Conservation (phyloP, 2,888 invertebrate genomes). For the Eupithecia subumbrata region DNA sequence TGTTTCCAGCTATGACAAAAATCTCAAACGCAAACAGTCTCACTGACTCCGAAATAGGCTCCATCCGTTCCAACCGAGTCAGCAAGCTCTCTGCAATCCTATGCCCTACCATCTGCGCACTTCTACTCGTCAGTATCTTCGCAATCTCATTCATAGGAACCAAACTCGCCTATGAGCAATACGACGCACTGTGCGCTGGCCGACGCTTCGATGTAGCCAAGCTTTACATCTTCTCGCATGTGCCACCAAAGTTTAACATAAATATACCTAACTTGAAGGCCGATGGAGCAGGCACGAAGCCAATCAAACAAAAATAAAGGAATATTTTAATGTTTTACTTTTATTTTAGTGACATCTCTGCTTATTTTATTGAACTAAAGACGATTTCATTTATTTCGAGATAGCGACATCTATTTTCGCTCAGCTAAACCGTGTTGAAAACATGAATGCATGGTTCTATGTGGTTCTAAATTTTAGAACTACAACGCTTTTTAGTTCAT, state of each 20-base stretch:
- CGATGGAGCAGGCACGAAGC: neutral
- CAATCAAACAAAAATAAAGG: neutral
- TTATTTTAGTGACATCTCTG: neutral
- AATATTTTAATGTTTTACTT: neutral
- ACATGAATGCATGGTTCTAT: too few species aligned
- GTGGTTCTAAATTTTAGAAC: too few species aligned
- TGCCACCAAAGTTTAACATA: constrained; percentile 7
- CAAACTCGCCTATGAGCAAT: constrained; percentile 69
- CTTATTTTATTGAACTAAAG: neutral
- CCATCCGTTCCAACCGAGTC: constrained; percentile 51
- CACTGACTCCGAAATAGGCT: constrained; percentile 66
- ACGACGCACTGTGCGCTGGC: constrained; percentile 60
- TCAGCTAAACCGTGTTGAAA: neutral
- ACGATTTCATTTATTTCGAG: neutral
- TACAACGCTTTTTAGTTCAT: neutral
- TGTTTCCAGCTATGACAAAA: constrained; percentile 65
- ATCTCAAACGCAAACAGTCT: constrained; percentile 54
- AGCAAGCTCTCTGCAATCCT: constrained; percentile 67
- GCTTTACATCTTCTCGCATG: constrained; percentile 57
- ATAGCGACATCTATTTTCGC: constrained; percentile 2
- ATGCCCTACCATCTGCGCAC: constrained; percentile 69
- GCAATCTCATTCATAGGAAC: constrained; percentile 63
- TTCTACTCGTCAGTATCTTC: constrained; percentile 65
- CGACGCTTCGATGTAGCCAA: constrained; percentile 63
- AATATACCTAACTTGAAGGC: constrained; percentile 1